Base-by-base conservation (phyloP, 2,888 invertebrate species). In the Stegana nigrithorax region DNA sequence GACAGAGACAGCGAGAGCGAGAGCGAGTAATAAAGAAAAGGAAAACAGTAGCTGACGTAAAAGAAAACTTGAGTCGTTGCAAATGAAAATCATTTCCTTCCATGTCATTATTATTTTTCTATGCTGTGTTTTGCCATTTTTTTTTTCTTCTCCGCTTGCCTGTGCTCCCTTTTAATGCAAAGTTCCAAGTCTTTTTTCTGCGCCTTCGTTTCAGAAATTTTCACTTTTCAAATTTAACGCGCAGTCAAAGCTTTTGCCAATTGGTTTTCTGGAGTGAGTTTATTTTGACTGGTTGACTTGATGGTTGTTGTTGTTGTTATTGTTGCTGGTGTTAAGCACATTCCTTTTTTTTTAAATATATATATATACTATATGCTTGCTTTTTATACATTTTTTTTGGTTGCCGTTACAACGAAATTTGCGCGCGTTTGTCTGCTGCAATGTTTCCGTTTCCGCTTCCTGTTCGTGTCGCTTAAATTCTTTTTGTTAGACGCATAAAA, bases 361-460 rank as follows among this genome's bases (percentile, higher is more conserved):
- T 10, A 47, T 45, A 42, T 42, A 7, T 29, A 7, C 10, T 29
- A 7, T 29, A 5, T 29, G 5, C 29, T 29, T 29, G 5, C n/a
- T n/a, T n/a, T 42, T 42, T 42, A 23, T 47, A 21, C 25, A n/a
- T 17, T 26, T 50, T 50, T 50, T 50, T 26, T 47, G 25, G 25
- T 50, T 14, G 7, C 12, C 25, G 50, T 50, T 23, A 17, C 36
- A 36, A 55, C 53, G 12, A 70, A 72, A 71, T 72, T 71, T 68
- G 69, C 65, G 70, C 63, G 71, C 75, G 75, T 73, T 75, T 75
- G 75, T 75, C 75, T 78, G 75, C 75, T 47, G 60, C 60, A 72
- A 68, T 73, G 75, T 73, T 75, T 75, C 75, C 75, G 75, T 78
- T 75, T 75, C 75, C 75, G 75, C 73, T 75, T 75, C 75, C 75